These are phyloP conservation scores for Gadopsis bispinosus DNA, from an alignment of 2,797 vertebrate species.

Conservation along the genomic window DNA sequence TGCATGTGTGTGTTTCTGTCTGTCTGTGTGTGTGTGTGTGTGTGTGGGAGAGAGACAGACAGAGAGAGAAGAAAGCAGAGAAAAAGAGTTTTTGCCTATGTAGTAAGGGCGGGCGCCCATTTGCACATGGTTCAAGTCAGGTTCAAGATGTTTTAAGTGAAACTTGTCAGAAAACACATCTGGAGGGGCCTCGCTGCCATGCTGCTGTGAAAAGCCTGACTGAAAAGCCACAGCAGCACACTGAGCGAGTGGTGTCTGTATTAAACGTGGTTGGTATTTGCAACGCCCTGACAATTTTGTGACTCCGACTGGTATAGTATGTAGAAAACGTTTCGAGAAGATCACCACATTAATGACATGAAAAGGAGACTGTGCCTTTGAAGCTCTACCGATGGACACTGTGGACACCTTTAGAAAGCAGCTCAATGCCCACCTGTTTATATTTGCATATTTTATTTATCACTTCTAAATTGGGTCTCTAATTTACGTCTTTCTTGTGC, in stretches of 20 bases:
- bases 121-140: slow-evolving; percentile 60
- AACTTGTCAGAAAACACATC: slow-evolving; percentile 60
- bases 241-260: background rate
- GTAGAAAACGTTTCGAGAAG: background rate
- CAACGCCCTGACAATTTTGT: slow-evolving; percentile 11
- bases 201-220: slow-evolving; percentile 31
- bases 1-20: slow-evolving; percentile 21
- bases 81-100: slow-evolving; percentile 24
- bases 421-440: background rate
- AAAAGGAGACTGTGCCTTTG: background rate
- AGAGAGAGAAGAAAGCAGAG: background rate
- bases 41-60: slow-evolving; percentile 27
- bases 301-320: slow-evolving; percentile 10
- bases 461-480: background rate
- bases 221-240: slow-evolving; percentile 22
- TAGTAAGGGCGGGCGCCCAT: slow-evolving; percentile 15
- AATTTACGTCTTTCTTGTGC: background rate
- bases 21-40: slow-evolving; percentile 27
- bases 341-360: background rate
- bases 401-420: background rate
- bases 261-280: slow-evolving; percentile 40
- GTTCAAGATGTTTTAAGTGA: slow-evolving; percentile 66
- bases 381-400: background rate
- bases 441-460: background rate
- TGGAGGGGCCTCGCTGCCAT: slow-evolving; percentile 39